Evolutionary conservation across 35 echinoderm and acorn worm species (phyloP).

Genomic region (Holothuria glaberrima): DNA sequence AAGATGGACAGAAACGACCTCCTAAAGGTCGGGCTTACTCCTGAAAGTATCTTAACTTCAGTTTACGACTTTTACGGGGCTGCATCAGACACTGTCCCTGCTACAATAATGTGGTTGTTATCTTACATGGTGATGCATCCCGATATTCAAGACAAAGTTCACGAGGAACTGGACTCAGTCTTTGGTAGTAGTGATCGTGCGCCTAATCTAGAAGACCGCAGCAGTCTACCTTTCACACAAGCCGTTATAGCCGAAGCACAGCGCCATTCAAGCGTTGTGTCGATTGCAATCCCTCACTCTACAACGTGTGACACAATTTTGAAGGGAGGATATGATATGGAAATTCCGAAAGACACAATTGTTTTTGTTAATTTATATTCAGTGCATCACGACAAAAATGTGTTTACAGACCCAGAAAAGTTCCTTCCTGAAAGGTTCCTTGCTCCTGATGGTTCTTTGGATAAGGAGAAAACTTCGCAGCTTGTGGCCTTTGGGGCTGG

Average conservation of each 20-base stretch:
- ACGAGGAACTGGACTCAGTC: slow-evolving; percentile 53
- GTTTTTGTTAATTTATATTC: slow-evolving; percentile 69
- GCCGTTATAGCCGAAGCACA: slow-evolving; percentile 61
- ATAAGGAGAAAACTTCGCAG: slow-evolving; percentile 23
- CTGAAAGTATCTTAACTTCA: neutral
- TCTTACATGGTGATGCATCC: slow-evolving; percentile 58
- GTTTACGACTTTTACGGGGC: slow-evolving; percentile 69
- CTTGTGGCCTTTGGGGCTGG: slow-evolving; percentile 57
- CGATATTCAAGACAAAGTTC: slow-evolving; percentile 50
- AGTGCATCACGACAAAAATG: slow-evolving; percentile 36
- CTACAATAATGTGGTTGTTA: slow-evolving; percentile 55
- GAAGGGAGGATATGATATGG: slow-evolving; percentile 35
- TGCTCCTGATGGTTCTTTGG: slow-evolving; percentile 40
- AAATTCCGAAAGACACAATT: slow-evolving; percentile 59
- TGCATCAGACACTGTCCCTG: slow-evolving; percentile 62
- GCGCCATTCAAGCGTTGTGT: slow-evolving; percentile 39
- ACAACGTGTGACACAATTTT: slow-evolving; percentile 55
- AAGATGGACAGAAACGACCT: slow-evolving; percentile 28
- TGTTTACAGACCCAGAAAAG: slow-evolving; percentile 37
- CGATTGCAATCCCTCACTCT: slow-evolving; percentile 60
- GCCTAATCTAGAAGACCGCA: slow-evolving; percentile 31
- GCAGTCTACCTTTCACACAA: slow-evolving; percentile 32
- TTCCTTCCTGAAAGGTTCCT: slow-evolving; percentile 62
- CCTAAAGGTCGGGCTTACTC: neutral
- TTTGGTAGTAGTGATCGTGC: slow-evolving; percentile 10